Conservation (phyloP, 2,113 vertebrate species). For the Spilogale gracilis region DNA sequence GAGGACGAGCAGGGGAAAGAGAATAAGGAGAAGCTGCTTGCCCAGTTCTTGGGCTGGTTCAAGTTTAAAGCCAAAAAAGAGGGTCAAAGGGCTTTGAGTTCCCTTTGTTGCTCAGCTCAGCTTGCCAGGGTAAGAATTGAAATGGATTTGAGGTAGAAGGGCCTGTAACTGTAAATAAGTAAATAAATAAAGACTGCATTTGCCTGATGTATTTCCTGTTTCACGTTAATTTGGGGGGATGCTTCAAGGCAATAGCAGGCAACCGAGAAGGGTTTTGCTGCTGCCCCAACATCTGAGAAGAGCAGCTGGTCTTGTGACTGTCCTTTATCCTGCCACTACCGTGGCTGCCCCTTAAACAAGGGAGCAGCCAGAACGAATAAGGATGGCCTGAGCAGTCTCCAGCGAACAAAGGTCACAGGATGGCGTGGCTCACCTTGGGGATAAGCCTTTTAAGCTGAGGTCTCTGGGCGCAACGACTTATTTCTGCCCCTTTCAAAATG, state of each 20-base stretch:
- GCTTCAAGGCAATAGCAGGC: not conserved
- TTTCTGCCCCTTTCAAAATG: not conserved
- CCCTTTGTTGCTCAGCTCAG: not conserved
- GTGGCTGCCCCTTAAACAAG: not conserved
- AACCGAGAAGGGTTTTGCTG: not conserved
- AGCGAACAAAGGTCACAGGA: not conserved
- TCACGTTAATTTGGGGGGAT: not conserved
- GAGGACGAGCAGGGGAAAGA: not conserved
- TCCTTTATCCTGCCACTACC: not conserved
- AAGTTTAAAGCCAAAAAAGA: constrained; percentile 8
- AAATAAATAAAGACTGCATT: constrained; percentile 19
- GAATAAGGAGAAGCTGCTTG: not conserved
- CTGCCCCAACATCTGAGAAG: not conserved
- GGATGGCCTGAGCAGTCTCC: not conserved
- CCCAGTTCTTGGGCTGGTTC: not conserved
- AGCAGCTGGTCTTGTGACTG: too few relatives aligned
- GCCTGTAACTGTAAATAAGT: not conserved
- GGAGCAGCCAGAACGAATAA: not conserved
- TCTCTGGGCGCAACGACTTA: not conserved
- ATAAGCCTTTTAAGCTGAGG: not conserved
- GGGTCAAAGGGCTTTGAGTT: not conserved
- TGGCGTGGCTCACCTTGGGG: not conserved
- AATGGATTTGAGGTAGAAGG: not conserved
- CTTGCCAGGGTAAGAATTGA: not conserved
- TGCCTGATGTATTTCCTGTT: not conserved